phyloP scores from a whole-genome alignment of 1,140 invertebrate species.

The Formica exsecta region DNA sequence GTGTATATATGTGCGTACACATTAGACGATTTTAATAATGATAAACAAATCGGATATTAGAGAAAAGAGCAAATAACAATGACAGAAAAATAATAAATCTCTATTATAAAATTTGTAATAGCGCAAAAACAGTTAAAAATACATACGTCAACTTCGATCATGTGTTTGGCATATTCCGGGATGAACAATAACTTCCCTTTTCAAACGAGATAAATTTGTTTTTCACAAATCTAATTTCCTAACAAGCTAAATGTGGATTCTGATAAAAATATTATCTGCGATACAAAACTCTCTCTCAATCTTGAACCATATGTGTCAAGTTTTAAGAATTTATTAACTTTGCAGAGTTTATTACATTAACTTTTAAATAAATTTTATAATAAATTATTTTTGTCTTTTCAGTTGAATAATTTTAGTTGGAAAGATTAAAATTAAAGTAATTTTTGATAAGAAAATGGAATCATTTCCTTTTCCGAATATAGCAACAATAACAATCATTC shows the following conservation, averaged over 20 bases:
- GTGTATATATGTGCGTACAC: background rate
- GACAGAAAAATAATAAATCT: slow-evolving; percentile 42
- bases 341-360: no score
- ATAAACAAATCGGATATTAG: no score
- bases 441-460: no score
- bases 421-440: no score
- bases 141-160: slow-evolving; percentile 1
- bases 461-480: no score
- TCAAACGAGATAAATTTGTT: no score
- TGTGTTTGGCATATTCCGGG: slow-evolving; percentile 22
- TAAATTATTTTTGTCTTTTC: no score
- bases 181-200: background rate
- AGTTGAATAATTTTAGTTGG: no score
- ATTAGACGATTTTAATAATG: background rate
- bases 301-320: background rate
- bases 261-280: slow-evolving; percentile 61
- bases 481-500: no score
- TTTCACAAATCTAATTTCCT: background rate
- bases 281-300: background rate
- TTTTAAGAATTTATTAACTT: slow-evolving; percentile 27
- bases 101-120: slow-evolving; percentile 40
- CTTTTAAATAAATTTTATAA: no score
- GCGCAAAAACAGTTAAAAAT: slow-evolving; percentile 20
- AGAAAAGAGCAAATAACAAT: no score
- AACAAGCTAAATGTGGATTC: slow-evolving; percentile 67